phyloP scores from a whole-genome alignment of 1,140 invertebrate genomes.

The Dryas iulia region DNA sequence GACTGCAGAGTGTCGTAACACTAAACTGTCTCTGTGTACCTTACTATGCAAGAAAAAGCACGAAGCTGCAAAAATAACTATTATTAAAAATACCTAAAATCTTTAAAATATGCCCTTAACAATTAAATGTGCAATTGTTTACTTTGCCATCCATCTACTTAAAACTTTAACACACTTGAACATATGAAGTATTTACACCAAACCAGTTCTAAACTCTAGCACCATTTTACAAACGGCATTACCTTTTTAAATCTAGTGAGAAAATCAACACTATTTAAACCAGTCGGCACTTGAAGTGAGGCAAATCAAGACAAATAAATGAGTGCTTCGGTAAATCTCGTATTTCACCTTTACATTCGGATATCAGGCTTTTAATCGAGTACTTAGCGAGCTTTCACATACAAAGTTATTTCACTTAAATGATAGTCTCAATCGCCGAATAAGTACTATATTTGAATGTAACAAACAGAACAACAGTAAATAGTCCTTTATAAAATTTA shows the following conservation, averaged over 20 bases:
- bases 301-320: not conserved
- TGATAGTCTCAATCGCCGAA: not conserved
- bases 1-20: too few species aligned
- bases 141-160: too few species aligned
- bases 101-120: too few species aligned
- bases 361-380: slow-evolving; percentile 1
- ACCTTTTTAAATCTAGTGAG: slow-evolving; percentile 2
- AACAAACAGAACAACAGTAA: slow-evolving; percentile 5
- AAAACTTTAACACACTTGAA: not conserved
- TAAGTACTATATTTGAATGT: slow-evolving; percentile 6
- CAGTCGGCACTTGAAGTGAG: not conserved
- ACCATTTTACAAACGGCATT: not conserved
- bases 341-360: not conserved
- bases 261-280: slow-evolving; percentile 1
- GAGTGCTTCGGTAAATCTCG: not conserved
- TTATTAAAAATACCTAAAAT: too few species aligned
- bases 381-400: not conserved
- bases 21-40: too few species aligned
- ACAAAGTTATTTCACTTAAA: not conserved
- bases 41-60: too few species aligned
- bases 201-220: not conserved
- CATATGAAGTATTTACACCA: not conserved
- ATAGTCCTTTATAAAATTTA: too few species aligned
- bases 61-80: too few species aligned
- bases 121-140: too few species aligned